Percentiles rank a stretch among this genome's conserved stretches.
phyloP scores from a whole-genome alignment of 2,113 vertebrate genomes.

The Zeus faber region DNA sequence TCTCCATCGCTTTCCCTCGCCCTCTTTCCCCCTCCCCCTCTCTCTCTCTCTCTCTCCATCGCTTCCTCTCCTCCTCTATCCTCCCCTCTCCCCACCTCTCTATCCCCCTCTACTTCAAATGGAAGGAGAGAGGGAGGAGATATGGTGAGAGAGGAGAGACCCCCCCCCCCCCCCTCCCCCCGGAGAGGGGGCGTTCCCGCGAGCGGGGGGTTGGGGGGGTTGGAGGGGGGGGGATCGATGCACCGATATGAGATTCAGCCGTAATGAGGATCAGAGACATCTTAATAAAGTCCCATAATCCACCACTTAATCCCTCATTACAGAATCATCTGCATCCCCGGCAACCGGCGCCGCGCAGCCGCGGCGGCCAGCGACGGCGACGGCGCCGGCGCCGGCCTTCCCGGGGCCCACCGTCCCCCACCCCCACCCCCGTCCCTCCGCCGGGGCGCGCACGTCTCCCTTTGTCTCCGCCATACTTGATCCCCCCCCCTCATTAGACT shows the following conservation, averaged over 20 bases:
- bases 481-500: constrained; percentile 72
- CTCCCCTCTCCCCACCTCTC: constrained; percentile 9
- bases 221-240: constrained; percentile 66
- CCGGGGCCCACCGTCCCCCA: constrained; percentile 62
- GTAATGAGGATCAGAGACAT: constrained; percentile 79
- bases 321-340: constrained; percentile 70
- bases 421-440: constrained; percentile 50
- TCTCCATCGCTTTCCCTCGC: too few relatives aligned
- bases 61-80: too few relatives aligned
- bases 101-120: too few relatives aligned
- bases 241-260: constrained; percentile 63
- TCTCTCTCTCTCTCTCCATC: too few relatives aligned
- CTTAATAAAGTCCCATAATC: constrained; percentile 78
- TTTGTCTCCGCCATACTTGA: constrained; percentile 64
- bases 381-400: constrained; percentile 53
- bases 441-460: constrained; percentile 46
- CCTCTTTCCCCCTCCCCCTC: too few relatives aligned
- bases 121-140: too few relatives aligned
- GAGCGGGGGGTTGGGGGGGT: too few relatives aligned
- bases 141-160: too few relatives aligned
- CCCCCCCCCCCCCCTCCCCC: constrained; percentile 39
- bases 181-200: constrained; percentile 48
- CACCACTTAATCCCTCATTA: constrained; percentile 77
- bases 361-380: neutral
- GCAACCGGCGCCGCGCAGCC: constrained; percentile 32